Evolutionary conservation across 2,888 invertebrate genomes (phyloP), one percentile per base, ranked within the genome.

Genomic region (Podabrus alpinus): DNA sequence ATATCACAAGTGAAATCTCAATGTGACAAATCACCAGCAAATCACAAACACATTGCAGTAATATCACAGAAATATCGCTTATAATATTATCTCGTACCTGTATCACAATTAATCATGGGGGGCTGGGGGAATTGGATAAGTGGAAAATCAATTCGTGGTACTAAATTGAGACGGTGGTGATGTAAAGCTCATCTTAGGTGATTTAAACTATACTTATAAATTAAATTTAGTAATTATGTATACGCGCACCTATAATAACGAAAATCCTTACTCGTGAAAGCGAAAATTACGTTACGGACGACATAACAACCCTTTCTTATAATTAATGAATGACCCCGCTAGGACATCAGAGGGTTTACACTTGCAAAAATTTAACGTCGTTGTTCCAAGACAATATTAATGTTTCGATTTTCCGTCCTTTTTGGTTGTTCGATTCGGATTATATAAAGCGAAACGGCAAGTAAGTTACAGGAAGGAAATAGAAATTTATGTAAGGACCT

Each of bases 321-420:
- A 82, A 82, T 82, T 82, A 82, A 82, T 82, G 79, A 81, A 82
- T 80, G 80, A 79, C 79, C 79, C 79, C 79, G 79, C 79, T 79
- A 80, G 80, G 80, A 81, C 80, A 80, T 79, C 73, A 74, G 74
- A 79, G 80, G 81, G 79, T 79, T 77, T 76, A 80, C 79, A 80
- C 81, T 81, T 80, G 77, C 78, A 80, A 80, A 81, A 81, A 78
- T 82, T 79, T 72, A 72, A 70, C 70, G 59, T 67, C 69, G 60
- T 45, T 45, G 45, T 73, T 66, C 67, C 68, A 66, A 70, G 72
- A 71, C 69, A 66, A 66, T 67, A 72, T 69, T 72, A 64, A 72
- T 70, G 69, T 17, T n/a, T n/a, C 45, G 7, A 25, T 59, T 64
- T 61, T 64, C 66, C 59, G 15, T 75, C 69, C 59, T 68, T 24